These are phyloP conservation scores for Caenorhabditis remanei DNA, from an alignment of 1,140 invertebrate species.

Conservation along the genomic window DNA sequence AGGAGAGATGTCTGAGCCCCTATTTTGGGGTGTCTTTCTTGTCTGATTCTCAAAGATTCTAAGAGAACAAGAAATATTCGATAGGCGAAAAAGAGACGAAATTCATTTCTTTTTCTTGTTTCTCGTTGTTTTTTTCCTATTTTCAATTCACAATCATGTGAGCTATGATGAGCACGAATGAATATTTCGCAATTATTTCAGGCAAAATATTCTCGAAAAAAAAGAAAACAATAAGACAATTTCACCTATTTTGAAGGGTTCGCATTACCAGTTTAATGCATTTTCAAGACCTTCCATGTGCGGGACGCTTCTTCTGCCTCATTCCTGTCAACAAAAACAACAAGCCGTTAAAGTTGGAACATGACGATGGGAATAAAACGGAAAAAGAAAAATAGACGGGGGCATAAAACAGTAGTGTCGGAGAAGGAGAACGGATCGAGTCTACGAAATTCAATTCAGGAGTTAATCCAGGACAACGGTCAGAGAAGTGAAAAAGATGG, in stretches of 20 bases:
- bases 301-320: background rate
- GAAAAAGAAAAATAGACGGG: constrained; percentile 15
- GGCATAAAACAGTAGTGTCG: background rate
- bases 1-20: constrained; percentile 15
- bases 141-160: background rate
- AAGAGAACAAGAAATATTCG: background rate
- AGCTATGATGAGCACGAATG: constrained; percentile 22
- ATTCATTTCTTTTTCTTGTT: background rate
- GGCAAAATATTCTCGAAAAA: background rate
- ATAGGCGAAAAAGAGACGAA: constrained; percentile 15
- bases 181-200: background rate
- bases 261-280: constrained; percentile 13
- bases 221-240: background rate
- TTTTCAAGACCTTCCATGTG: background rate
- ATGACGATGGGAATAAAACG: background rate
- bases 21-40: background rate
- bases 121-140: background rate
- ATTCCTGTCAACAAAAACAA: constrained; percentile 24
- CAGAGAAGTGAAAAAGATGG: constrained; percentile 4
- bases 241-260: background rate
- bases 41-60: background rate
- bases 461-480: background rate
- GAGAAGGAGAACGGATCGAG: background rate
- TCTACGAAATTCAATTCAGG: background rate
- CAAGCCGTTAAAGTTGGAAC: constrained; percentile 8